Conservation (phyloP, 1,140 invertebrate species). For the Scaptomyza hsui region DNA sequence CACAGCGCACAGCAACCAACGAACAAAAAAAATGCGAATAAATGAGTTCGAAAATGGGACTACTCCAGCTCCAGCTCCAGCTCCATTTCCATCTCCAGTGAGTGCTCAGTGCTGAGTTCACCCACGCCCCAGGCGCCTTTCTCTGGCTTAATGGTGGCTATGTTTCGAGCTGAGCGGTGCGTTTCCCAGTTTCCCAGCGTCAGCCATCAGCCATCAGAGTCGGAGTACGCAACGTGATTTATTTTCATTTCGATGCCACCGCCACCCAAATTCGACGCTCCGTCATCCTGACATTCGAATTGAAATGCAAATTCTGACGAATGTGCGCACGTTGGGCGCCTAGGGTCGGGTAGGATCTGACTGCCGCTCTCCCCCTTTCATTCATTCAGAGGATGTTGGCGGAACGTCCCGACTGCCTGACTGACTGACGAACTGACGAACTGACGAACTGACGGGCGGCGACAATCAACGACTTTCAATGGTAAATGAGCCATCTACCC, state of each 20-base stretch:
- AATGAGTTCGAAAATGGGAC: constrained; percentile 64
- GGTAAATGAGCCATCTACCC: constrained; percentile 72
- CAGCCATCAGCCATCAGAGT: not conserved
- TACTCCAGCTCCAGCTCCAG: not conserved
- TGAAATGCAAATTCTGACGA: constrained; percentile 83
- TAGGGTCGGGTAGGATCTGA: constrained; percentile 27
- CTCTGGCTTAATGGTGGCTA: constrained; percentile 72
- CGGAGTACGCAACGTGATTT: constrained; percentile 66
- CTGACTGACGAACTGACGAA: constrained; percentile 55
- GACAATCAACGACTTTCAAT: constrained; percentile 45
- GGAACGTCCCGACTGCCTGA: constrained; percentile 23
- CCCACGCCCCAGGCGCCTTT: constrained; percentile 46
- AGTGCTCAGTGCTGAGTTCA: constrained; percentile 1
- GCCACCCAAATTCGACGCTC: constrained; percentile 74
- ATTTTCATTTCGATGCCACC: constrained; percentile 76
- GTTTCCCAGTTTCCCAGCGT: constrained; percentile 28
- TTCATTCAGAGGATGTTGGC: constrained; percentile 14
- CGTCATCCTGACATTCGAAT: constrained; percentile 79
- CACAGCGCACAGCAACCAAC: constrained; percentile 8
- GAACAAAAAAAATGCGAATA: constrained; percentile 75
- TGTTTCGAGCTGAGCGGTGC: constrained; percentile 54
- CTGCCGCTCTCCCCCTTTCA: not conserved
- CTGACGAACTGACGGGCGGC: constrained; percentile 59
- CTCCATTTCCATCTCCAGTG: constrained; percentile 3
- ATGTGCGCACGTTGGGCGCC: constrained; percentile 68